Evolutionary conservation across 2,113 vertebrate genomes (phyloP).

Genomic region (Bostrychus sinensis): DNA sequence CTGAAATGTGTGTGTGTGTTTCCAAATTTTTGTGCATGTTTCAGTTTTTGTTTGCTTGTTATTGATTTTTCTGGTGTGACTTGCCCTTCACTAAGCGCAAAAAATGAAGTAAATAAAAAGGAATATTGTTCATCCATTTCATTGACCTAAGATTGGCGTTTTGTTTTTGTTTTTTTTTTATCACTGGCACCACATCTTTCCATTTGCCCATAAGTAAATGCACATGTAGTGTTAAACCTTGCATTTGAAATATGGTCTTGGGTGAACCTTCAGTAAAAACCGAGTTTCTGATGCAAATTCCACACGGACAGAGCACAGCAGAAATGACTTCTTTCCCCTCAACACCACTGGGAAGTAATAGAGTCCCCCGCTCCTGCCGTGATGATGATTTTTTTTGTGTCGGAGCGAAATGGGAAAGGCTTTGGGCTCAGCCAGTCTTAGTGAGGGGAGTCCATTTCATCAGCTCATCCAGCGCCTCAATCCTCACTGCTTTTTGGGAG

Average conservation of each 20-base stretch:
- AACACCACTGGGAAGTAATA: background rate
- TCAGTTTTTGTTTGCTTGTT: too few species aligned
- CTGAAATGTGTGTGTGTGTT: too few species aligned
- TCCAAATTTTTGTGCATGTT: too few species aligned
- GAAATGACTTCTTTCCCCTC: background rate
- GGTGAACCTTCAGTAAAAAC: background rate
- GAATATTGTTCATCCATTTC: too few species aligned
- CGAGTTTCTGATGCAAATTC: constrained; percentile 1
- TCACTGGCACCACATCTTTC: background rate
- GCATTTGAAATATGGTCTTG: background rate
- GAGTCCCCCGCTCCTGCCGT: background rate
- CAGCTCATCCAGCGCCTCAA: background rate
- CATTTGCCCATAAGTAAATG: background rate
- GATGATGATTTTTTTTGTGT: background rate
- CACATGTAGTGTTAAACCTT: background rate
- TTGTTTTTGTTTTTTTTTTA: background rate
- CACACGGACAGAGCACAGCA: background rate
- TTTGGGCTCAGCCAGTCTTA: background rate
- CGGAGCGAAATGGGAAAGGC: background rate
- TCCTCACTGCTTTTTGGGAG: background rate
- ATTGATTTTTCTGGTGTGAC: too few species aligned
- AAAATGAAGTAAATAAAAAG: too few species aligned
- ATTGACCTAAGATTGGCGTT: too few species aligned
- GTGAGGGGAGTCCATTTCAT: background rate
- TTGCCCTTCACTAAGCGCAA: too few species aligned